A percentile compares a stretch with the other conserved stretches of the same genome.
Evolutionary conservation across 2,888 invertebrate species (phyloP).

Genomic region (Patella pellucida): DNA sequence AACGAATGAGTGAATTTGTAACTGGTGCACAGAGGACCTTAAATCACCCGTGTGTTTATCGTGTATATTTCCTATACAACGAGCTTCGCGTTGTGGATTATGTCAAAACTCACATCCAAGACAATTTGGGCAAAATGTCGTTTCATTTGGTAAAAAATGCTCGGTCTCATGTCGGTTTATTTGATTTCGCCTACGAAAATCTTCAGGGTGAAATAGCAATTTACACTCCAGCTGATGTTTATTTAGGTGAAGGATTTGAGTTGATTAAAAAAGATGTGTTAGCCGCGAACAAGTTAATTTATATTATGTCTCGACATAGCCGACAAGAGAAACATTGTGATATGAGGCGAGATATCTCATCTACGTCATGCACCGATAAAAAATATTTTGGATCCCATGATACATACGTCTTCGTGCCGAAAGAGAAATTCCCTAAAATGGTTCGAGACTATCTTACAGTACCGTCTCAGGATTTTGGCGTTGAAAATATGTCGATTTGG

Average conservation of each 20-base stretch:
- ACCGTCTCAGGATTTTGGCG: slow-evolving; percentile 2
- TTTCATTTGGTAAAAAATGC: too few species aligned
- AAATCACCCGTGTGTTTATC: slow-evolving; percentile 12
- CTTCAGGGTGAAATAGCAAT: slow-evolving; percentile 16
- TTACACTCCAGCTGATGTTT: slow-evolving; percentile 18
- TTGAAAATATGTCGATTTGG: slow-evolving; percentile 12
- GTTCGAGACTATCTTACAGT: background rate
- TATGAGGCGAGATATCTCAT: slow-evolving; percentile 16
- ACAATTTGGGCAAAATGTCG: too few species aligned
- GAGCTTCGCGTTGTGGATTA: background rate
- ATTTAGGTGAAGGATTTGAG: slow-evolving; percentile 19
- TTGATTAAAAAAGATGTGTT: slow-evolving; percentile 3
- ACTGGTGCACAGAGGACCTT: slow-evolving; percentile 9
- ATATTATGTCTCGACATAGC: slow-evolving; percentile 20
- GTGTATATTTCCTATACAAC: slow-evolving; percentile 16
- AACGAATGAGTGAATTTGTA: slow-evolving; percentile 16
- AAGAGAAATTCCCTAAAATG: background rate
- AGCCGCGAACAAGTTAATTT: slow-evolving; percentile 8
- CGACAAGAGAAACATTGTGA: slow-evolving; percentile 16
- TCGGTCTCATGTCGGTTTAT: background rate
- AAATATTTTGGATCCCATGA: slow-evolving; percentile 22
- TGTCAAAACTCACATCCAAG: background rate
- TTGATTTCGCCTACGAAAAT: slow-evolving; percentile 14
- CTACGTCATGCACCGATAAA: background rate
- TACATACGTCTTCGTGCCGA: slow-evolving; percentile 20